Base-by-base conservation (phyloP, 2,797 vertebrate genomes). In the Pseudomugil tenellus region DNA sequence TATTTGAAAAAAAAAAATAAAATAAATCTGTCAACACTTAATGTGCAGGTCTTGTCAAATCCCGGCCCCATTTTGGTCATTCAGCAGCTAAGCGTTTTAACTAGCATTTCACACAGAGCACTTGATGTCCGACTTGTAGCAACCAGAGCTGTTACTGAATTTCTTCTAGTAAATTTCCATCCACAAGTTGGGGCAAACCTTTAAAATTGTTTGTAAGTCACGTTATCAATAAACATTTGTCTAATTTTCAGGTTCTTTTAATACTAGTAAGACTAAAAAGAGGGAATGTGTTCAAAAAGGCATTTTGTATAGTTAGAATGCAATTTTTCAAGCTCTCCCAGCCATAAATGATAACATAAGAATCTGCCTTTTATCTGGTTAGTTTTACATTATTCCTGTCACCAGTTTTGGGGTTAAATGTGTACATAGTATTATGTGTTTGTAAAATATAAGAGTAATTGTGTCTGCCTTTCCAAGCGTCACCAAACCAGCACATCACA, bases 401-500 rank as follows among this genome's bases (percentile, higher is more conserved):
- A 65, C 53, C 63, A 63, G 54, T 70, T 71, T 68, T 28, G 35
- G 59, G 55, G 54, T 81, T 46, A 81, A 72, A 69, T 67, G 59
- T 79, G 70, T 61, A 46, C 59, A 73, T 63, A 39, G n/a, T n/a
- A 46, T 67, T 43, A 73, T 69, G 68, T 74, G 63, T 81, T 63
- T 72, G 63, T 70, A 13, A 68, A 74, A 67, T 67, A 41, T 56
- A 63, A 74, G 55, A 65, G 67, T 64, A 67, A 72, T 64, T 81
- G 79, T 84, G 75, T 43, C 26, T 69, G 60, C 55, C 63, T 79
- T 70, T 72, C 55, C 67, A 48, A 66, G 70, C 52, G 39, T 77
- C 67, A 77, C 72, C 59, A 82, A 89, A 81, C 61, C 73, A 69
- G 74, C 76, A 56, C 69, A 75, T 92, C 88, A 93, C 89, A 91